Evolutionary conservation across 92 coral and sea anemone species (phyloP), one percentile per base, ranked within the genome.

Genomic region (Porites divaricata): DNA sequence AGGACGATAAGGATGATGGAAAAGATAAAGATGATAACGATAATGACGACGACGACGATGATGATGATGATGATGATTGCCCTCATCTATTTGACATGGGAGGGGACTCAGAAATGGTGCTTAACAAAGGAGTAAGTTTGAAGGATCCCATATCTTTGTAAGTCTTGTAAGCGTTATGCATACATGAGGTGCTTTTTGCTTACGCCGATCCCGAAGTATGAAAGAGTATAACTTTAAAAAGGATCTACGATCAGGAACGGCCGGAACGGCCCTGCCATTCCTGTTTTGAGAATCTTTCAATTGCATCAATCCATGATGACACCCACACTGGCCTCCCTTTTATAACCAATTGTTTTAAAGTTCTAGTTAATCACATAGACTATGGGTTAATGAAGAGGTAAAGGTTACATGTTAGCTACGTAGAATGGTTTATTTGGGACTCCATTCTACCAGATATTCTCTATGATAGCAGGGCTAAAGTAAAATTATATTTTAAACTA

Each of bases 71-170:
- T 13, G 85, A 81, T 6, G 80, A 83, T 50, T 72, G 80, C 16
- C 79, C 78, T 26, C 20, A 13, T 6, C 51, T 72, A 61, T 62
- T 10, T 23, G 67, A 75, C 72, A 26, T 72, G 56, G 86, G 86
- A 10, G 86, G 86, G 12, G 80, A 72, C 72, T 83, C 84, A 12
- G 84, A 80, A 49, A 67, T 80, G 84, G 21, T 80, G 26, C 76
- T 80, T 26, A 80, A 80, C 56, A 54, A 21, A 68, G 84, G 84
- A 76, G 84, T 80, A 68, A 19, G 80, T 56, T 10, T 28, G 58
- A 20, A 35, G 45, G 45, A 35, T 35, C 45, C 45, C 6, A 35
- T 35, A 35, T 35, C 45, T 35, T 35, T 35, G 45, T 3, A 41
- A 6, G 23, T 0, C n/a, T n/a, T 51, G 79, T 54, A 8, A 54